Base-by-base conservation (phyloP, 2,888 invertebrate species). In the Scaptodrosophila latifasciaeformis region DNA sequence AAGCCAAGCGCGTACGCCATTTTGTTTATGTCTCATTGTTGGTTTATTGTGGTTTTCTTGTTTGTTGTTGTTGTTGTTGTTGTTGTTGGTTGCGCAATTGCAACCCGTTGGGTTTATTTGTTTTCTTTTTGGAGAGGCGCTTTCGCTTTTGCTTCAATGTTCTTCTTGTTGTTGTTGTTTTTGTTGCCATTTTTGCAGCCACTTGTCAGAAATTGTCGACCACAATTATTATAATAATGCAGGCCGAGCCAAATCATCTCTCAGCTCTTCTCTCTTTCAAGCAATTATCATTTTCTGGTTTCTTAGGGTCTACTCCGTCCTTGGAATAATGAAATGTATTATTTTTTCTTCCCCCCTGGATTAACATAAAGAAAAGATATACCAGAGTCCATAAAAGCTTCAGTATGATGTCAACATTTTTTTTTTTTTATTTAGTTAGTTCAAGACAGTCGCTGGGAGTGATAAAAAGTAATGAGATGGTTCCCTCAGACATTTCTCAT, bases 281-380 rank as follows among this genome's bases (percentile, higher is more conserved):
- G 21, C 51, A 70, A 76, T 71, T 71, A 76, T 71, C 77, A 69
- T 76, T 66, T 72, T 76, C 70, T 72, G 55, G 62, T 48, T n/a
- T n/a, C n/a, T n/a, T n/a, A n/a, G n/a, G n/a, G n/a, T 71, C 17
- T 64, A 59, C 54, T 42, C 42, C 53, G 77, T 76, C 74, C 70
- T 71, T 71, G 70, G 70, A 66, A 51, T 59, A 74, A 70, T 62
- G 58, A 61, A 56, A 51, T 62, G 17, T 12, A 19, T 63, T 62
- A 24, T 5, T 61, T 70, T 65, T 67, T 45, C 46, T 59, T 55
- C 52, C 61, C 44, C 62, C n/a, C n/a, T n/a, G n/a, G 49, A 63
- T 57, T 52, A 59, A 57, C 53, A 54, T 51, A 61, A 60, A 61
- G 59, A 57, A 57, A 59, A 49, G 50, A 45, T 52, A 69, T 24